A percentile compares a stretch with the other conserved stretches of the same genome.
These are phyloP conservation scores for Thryonomys swinderianus DNA, from an alignment of 2,113 vertebrate genomes.

Conservation along the genomic window DNA sequence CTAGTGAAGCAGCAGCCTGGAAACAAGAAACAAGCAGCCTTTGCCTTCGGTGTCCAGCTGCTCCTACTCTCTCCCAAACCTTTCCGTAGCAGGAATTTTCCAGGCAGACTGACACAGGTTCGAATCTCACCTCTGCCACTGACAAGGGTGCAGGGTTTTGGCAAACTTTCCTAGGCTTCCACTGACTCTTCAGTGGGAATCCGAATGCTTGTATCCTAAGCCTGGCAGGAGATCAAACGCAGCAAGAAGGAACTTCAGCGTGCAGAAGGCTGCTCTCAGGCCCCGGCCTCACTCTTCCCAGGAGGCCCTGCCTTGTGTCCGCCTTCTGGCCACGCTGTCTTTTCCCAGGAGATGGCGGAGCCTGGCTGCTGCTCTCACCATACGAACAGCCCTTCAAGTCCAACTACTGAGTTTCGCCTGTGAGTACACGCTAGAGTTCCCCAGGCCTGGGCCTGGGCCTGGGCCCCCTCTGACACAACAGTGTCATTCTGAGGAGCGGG, in stretches of 20 bases:
- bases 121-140: not conserved
- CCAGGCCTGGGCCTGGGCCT: no score
- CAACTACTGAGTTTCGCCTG: not conserved
- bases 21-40: not conserved
- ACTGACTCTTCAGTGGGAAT: not conserved
- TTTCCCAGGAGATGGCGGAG: not conserved
- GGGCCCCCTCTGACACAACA: accelerated
- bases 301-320: not conserved
- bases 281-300: not conserved
- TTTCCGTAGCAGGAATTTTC: not conserved
- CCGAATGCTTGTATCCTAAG: not conserved
- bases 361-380: no score
- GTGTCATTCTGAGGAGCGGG: not conserved
- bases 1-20: accelerated
- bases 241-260: not conserved
- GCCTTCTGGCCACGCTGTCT: not conserved
- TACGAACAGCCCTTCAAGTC: not conserved
- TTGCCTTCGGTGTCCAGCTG: not conserved
- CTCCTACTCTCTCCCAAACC: accelerated
- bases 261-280: accelerated
- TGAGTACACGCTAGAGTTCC: not conserved
- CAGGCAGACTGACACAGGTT: not conserved
- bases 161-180: not conserved
- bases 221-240: not conserved
- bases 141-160: not conserved